phyloP scores from a whole-genome alignment of 2,888 invertebrate species.

The Thymelicus acteon region DNA sequence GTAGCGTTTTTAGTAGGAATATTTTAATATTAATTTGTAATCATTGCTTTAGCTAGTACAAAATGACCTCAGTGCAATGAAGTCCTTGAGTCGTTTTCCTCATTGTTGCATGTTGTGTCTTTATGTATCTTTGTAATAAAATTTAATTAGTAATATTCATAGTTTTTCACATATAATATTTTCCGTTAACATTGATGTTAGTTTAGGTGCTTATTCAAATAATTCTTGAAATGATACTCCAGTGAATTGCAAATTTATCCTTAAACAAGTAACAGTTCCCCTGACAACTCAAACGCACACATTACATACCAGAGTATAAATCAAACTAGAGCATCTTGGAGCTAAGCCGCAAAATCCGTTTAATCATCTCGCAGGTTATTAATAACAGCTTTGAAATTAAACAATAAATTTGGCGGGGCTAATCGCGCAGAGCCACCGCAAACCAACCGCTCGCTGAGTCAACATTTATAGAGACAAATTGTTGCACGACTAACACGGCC shows the following conservation, averaged over 20 bases:
- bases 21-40: no score
- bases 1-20: no score
- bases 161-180: no score
- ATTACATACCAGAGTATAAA: constrained; percentile 71
- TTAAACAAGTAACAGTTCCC: constrained; percentile 48
- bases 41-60: no score
- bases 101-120: no score
- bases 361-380: constrained; percentile 81
- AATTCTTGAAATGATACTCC: background rate
- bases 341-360: constrained; percentile 76
- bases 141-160: background rate
- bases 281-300: constrained; percentile 56
- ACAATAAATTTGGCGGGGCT: constrained; percentile 83
- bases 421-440: constrained; percentile 79
- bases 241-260: constrained; percentile 22
- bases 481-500: constrained; percentile 79
- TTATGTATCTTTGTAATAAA: background rate
- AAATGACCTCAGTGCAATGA: no score
- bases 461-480: constrained; percentile 85
- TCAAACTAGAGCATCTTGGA: constrained; percentile 73
- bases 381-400: constrained; percentile 83
- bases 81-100: no score
- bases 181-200: no score
- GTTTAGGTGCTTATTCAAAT: no score
- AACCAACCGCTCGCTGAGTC: constrained; percentile 76